Percentiles rank a stretch among this genome's conserved stretches.
Evolutionary conservation across 2,888 invertebrate genomes (phyloP).

Genomic region (Piscicola geometra): DNA sequence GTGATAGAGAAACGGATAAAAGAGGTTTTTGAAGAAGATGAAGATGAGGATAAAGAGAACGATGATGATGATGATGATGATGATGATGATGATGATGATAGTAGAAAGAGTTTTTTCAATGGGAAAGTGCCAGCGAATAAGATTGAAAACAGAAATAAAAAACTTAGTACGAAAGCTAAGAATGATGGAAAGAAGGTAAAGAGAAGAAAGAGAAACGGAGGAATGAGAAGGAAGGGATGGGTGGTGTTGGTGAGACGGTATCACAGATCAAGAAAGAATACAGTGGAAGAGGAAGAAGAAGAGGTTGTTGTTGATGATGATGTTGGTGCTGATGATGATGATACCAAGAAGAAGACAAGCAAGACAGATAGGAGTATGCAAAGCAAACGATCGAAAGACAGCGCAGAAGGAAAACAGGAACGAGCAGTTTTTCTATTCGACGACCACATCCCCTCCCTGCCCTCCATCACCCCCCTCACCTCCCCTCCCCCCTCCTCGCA

Average conservation of each 20-base stretch:
- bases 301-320: not conserved
- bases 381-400: not conserved
- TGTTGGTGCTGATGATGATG: not conserved
- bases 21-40: too few species aligned
- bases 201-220: too few species aligned
- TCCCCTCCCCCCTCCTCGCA: conserved; percentile 32
- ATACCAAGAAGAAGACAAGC: not conserved
- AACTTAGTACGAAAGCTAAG: not conserved
- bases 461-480: conserved; percentile 39
- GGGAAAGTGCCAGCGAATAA: too few species aligned
- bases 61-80: conserved; percentile 37
- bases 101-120: too few species aligned
- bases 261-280: too few species aligned
- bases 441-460: conserved; percentile 45
- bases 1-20: too few species aligned
- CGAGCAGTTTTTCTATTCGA: conserved; percentile 47
- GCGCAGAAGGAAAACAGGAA: conserved; percentile 31
- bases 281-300: not conserved
- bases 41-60: not conserved
- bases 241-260: not conserved
- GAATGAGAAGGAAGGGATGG: too few species aligned
- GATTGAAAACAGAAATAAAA: too few species aligned
- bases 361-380: not conserved
- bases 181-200: not conserved
- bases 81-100: conserved; percentile 37